phyloP scores from a whole-genome alignment of 2,113 vertebrate genomes.

The Dasypus novemcinctus region DNA sequence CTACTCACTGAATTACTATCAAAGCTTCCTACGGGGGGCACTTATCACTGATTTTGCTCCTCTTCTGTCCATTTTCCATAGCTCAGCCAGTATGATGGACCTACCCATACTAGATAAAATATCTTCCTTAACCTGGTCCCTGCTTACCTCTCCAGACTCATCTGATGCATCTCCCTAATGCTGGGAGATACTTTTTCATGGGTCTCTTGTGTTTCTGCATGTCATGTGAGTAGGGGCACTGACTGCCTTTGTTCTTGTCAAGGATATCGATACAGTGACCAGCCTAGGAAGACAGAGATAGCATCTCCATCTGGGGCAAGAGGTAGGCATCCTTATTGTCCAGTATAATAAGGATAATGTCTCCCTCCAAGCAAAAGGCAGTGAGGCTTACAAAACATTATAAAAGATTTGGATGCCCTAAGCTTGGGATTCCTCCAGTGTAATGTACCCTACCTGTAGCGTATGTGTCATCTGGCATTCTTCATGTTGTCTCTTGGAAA shows the following conservation, averaged over 20 bases:
- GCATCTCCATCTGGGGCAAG: no score
- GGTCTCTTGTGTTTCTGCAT: no score
- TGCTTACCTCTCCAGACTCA: no score
- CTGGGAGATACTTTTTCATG: no score
- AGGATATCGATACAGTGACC: no score
- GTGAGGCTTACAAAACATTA: not conserved
- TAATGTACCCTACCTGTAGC: not conserved
- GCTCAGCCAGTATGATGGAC: not conserved
- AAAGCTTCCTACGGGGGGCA: not conserved
- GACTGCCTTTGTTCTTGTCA: no score
- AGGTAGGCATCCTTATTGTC: not conserved
- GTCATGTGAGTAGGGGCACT: no score
- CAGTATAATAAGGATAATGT: not conserved
- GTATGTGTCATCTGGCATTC: not conserved
- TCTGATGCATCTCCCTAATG: no score
- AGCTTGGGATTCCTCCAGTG: not conserved
- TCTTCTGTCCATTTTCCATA: not conserved
- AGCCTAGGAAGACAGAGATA: no score
- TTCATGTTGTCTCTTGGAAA: not conserved
- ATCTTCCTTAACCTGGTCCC: no score
- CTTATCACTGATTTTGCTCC: not conserved
- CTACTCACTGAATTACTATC: not conserved
- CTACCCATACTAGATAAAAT: not conserved
- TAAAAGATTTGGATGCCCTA: not conserved
- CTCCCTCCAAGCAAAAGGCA: not conserved